Base-by-base conservation (phyloP, 2,113 vertebrate genomes). In the Lichenostomus cassidix region DNA sequence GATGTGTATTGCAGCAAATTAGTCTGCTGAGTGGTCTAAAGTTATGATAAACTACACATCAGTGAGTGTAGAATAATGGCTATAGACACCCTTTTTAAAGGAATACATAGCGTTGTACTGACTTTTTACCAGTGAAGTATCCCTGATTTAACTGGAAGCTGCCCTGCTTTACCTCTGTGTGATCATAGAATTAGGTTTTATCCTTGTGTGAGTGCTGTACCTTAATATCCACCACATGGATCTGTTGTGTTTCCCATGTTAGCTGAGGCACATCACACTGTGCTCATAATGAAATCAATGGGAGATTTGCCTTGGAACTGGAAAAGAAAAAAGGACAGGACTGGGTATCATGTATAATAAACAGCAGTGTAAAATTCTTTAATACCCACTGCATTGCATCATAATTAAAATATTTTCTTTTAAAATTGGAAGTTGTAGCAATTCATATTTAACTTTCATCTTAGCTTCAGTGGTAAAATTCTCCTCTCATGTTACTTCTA, bases 341-440 rank as follows among this genome's bases (percentile, higher is more conserved):
- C 86, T 73, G 78, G 29, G 11, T 47, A 87, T 55, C 2, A 4
- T 64, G 24, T 86, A 88, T 94, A 86, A 90, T 67, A 91, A 95
- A 91, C 58, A 93, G 87, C 69, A 94, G 83, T 27, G 15, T 74
- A 78, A 90, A 35, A 55, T 88, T 73, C 71, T 87, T 62, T 69
- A 93, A 83, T 12, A 95, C 67, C 56, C 63, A 93, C 42, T 80
- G 44, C 50, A 86, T 86, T 95, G 79, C 87, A 77, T 91, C 64
- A 94, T 62, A 96, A 88, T 91, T 95, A 80, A 91, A 95, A 85
- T 92, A 92, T 92, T 95, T 95, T 95, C 55, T 92, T 95, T 90
- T 87, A 58, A 86, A 96, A 93, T 86, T 91, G 55, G 58, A 92
- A 85, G 42, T 76, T 80, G 42, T 86, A 91, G 47, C 62, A 65